Base-by-base conservation (phyloP, 2,113 vertebrate species). In the Acanthisitta chloris region DNA sequence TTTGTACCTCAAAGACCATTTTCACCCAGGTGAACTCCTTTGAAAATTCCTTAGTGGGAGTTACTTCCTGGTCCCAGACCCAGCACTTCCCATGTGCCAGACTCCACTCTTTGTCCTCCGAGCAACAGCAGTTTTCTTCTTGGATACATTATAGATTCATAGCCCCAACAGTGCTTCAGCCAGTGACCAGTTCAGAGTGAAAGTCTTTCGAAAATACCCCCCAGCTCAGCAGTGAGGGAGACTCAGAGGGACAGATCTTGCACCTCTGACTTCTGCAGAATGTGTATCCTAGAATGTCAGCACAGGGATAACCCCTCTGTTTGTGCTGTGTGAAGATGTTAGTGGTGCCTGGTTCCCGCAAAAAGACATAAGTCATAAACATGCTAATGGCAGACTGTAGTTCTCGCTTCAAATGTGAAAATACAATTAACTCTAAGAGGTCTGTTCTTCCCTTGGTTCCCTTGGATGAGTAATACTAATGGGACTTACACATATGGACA, bases 21-120 rank as follows among this genome's bases (percentile, higher is more conserved):
- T 96, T 96, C 92, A 92, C 88, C 71, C 33, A 84, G 52, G 48
- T 92, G 76, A 96, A 88, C 59, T 92, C 76, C 67, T 90, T 92
- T 92, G 88, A 95, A 93, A 90, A 94, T 91, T 79, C 58, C 79
- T 93, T 61, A 80, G 46, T 1, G 8, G 55, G 40, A 88, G 46
- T 4, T 10, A 77, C 67, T 92, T 88, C 64, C 92, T 91, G 86
- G 49, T 77, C 67, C 38, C 24, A 38, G 40, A 25, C 34, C 49
- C 31, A 82, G 18, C 8, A 31, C 10, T 55, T 83, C 28, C 36
- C 18, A 33, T 76, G 16, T 73, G 54, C 24, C 87, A 81, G 62
- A 34, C 33, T 80, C 78, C 14, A 26, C 24, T 67, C 11, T 74
- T 73, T 92, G 52, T 86, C 25, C 33, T 51, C 14, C 21, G 9